Conservation (phyloP, 2,113 vertebrate genomes). For the Carollia perspicillata region DNA sequence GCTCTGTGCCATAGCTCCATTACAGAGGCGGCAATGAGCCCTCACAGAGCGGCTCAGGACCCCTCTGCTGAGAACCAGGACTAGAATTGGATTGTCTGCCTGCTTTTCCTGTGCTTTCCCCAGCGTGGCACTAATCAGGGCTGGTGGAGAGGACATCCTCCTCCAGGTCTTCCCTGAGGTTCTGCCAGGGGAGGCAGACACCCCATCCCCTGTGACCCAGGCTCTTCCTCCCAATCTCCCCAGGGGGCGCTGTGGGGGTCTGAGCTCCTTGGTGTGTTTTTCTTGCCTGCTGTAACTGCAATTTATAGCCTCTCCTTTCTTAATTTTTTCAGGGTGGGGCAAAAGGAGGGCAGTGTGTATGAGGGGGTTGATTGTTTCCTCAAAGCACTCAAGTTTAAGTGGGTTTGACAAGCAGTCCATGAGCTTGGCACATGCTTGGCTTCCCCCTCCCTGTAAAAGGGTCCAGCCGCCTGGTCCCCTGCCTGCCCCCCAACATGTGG, state of each 20-base stretch:
- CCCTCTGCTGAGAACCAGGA: neutral
- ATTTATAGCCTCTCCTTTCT: neutral
- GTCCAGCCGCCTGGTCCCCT: neutral
- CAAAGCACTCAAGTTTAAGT: neutral
- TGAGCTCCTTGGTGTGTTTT: neutral
- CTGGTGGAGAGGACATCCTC: neutral
- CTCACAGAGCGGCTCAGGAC: neutral
- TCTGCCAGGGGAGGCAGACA: neutral
- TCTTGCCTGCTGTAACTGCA: neutral
- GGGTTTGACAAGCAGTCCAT: neutral
- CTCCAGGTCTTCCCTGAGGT: neutral
- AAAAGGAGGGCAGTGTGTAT: neutral
- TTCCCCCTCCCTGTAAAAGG: neutral
- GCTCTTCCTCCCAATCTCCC: neutral
- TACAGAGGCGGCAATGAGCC: neutral
- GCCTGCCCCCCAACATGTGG: rapidly evolving
- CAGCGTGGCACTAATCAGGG: neutral
- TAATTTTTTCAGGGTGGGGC: neutral
- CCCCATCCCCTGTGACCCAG: neutral
- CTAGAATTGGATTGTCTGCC: neutral
- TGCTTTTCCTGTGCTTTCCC: neutral
- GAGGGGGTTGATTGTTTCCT: neutral
- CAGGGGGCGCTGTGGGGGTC: neutral
- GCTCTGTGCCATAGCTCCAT: neutral
- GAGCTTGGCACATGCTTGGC: neutral